Evolutionary conservation across 1,140 invertebrate species (phyloP).

Genomic region (Yoshiicerus persimilis): DNA sequence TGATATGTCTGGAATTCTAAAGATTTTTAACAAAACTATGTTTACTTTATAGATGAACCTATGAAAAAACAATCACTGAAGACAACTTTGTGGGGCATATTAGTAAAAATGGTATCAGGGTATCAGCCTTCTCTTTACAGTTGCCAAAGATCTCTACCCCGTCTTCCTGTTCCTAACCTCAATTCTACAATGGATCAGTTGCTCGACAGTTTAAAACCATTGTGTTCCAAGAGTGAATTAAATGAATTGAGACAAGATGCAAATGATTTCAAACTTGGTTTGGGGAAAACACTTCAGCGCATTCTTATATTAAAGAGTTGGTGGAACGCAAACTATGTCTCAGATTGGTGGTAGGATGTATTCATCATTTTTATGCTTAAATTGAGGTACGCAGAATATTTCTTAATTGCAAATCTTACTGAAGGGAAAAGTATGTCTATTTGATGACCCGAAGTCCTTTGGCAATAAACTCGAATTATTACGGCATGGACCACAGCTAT

Average conservation of each 20-base stretch:
- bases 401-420: not conserved
- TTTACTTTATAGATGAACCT: conserved; percentile 53
- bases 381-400: not conserved
- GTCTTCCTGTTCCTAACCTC: conserved; percentile 57
- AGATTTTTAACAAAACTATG: not conserved
- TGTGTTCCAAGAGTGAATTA: conserved; percentile 56
- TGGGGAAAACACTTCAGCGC: conserved; percentile 57
- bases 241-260: conserved; percentile 54
- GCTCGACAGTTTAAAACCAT: conserved; percentile 56
- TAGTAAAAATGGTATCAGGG: conserved; percentile 57
- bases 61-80: conserved; percentile 53
- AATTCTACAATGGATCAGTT: conserved; percentile 54
- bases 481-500: conserved; percentile 55
- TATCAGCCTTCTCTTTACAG: conserved; percentile 58
- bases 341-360: conserved; percentile 60
- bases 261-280: conserved; percentile 55
- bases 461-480: conserved; percentile 56
- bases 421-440: conserved; percentile 57
- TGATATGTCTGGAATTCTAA: not conserved
- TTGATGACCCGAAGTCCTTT: conserved; percentile 52
- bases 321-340: conserved; percentile 60
- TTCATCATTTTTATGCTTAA: not conserved
- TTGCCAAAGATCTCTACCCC: conserved; percentile 57
- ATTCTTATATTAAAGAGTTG: conserved; percentile 58
- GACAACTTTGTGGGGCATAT: conserved; percentile 55